These are phyloP conservation scores for Myiozetetes cayanensis DNA, from an alignment of 2,113 vertebrate species.

Conservation along the genomic window DNA sequence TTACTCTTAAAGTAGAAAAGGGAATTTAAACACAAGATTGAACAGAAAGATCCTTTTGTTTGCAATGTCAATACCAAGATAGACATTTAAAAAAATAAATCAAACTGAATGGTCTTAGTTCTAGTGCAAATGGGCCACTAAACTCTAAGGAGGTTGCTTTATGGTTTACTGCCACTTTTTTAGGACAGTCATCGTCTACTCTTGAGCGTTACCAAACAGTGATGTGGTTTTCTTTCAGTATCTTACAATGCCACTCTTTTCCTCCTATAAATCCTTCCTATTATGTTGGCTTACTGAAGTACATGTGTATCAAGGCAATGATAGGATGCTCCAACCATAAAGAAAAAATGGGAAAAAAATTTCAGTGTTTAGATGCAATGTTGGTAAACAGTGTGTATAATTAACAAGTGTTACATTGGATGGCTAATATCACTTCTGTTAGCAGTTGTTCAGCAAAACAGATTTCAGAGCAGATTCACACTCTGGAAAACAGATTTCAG, in stretches of 20 bases:
- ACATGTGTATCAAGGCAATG: background rate
- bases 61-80: background rate
- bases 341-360: background rate
- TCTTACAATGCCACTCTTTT: background rate
- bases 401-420: slow-evolving; percentile 17
- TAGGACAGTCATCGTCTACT: background rate
- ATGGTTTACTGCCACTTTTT: background rate
- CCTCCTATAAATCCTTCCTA: background rate
- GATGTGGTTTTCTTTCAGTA: background rate
- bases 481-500: slow-evolving; percentile 38
- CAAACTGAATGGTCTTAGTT: background rate
- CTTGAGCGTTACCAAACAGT: background rate
- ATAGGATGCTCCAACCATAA: background rate
- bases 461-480: slow-evolving; percentile 38
- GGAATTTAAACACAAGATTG: background rate
- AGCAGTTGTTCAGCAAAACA: slow-evolving; percentile 43
- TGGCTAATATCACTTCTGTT: slow-evolving; percentile 38
- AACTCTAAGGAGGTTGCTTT: background rate
- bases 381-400: slow-evolving; percentile 38
- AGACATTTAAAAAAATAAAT: background rate
- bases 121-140: background rate
- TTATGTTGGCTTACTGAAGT: background rate
- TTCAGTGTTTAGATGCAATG: background rate
- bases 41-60: background rate
- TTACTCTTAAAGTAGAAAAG: background rate